A percentile compares a stretch with the other conserved stretches of the same genome.
phyloP scores from a whole-genome alignment of 1,140 invertebrate species.

The Paramacrobiotus metropolitanus region DNA sequence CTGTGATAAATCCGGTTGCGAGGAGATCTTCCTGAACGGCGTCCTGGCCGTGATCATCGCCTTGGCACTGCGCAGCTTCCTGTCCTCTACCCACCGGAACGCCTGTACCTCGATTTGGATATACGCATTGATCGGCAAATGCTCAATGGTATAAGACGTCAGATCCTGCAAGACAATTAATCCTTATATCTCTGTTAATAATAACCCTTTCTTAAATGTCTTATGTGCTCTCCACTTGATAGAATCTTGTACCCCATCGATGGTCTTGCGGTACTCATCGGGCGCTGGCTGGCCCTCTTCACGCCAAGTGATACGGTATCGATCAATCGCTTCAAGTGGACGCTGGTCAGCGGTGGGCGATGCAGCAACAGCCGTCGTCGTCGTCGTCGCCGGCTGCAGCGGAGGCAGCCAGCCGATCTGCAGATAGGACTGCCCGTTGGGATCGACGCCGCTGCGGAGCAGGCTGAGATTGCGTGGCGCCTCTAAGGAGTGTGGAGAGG shows the following conservation, averaged over 20 bases:
- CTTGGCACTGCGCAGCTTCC: neutral
- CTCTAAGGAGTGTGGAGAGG: too few relatives aligned
- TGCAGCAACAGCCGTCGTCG: neutral
- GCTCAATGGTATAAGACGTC: neutral
- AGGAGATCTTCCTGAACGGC: neutral
- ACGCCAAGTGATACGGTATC: constrained; percentile 4
- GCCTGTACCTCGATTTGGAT: neutral
- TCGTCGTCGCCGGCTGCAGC: neutral
- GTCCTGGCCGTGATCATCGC: neutral
- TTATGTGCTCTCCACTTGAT: neutral
- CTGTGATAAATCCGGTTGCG: too few relatives aligned
- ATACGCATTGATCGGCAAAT: neutral
- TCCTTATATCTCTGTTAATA: neutral
- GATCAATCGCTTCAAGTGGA: neutral
- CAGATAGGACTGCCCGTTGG: neutral
- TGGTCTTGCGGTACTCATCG: neutral
- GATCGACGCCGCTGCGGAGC: neutral
- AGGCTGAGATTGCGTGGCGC: neutral
- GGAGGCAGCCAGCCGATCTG: neutral
- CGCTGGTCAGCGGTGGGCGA: too few relatives aligned
- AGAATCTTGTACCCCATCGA: neutral
- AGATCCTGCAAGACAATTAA: neutral
- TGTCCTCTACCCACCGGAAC: neutral
- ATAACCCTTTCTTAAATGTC: neutral
- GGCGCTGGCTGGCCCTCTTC: neutral